Base-by-base conservation (phyloP, 2,888 invertebrate species). In the Pharmacophagus antenor region DNA sequence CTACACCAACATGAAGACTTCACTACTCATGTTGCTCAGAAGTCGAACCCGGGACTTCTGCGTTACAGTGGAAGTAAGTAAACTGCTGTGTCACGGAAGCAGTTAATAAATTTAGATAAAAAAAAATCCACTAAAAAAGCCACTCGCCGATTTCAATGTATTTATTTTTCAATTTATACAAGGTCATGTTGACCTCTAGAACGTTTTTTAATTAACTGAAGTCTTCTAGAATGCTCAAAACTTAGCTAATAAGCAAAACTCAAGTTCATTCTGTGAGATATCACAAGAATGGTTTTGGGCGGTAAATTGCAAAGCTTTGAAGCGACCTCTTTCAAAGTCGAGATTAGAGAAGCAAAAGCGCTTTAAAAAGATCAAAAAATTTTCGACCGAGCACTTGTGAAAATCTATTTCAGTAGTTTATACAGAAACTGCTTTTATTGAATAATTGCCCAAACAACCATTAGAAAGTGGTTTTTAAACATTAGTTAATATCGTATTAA, bases 241-340 rank as follows among this genome's bases (percentile, higher is more conserved):
- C 18, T 44, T 53, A 53, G 25, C 41, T 25, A 53, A 41, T 44
- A 44, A 25, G 44, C 53, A 44, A 44, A 53, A 53, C 37, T 53
- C 23, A 17, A 53, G 53, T 53, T 44, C 23, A 23, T 17, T 48
- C 41, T 54, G 42, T n/a, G 49, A 22, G 41, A 55, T 56, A 60
- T 51, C 50, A 56, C 51, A 47, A 60, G 55, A 46, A 56, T 37
- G 56, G 46, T 51, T 23, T 37, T 25, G 20, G 41, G 37, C 23
- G n/a, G n/a, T 37, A 23, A 51, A 56, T 23, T 51, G 50, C 51
- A 56, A 60, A 60, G 55, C 56, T 60, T 51, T 60, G 60, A 55
- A 55, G 44, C 55, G 51, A 31, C 37, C 21, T 20, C 54, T 50
- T 55, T 51, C 44, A 46, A 46, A 25, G 23, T 53, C 42, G 23